Evolutionary conservation across 37 sponge, comb jelly and placozoan genomes (phyloP).

Genomic region (Cladorhizidae sp.): DNA sequence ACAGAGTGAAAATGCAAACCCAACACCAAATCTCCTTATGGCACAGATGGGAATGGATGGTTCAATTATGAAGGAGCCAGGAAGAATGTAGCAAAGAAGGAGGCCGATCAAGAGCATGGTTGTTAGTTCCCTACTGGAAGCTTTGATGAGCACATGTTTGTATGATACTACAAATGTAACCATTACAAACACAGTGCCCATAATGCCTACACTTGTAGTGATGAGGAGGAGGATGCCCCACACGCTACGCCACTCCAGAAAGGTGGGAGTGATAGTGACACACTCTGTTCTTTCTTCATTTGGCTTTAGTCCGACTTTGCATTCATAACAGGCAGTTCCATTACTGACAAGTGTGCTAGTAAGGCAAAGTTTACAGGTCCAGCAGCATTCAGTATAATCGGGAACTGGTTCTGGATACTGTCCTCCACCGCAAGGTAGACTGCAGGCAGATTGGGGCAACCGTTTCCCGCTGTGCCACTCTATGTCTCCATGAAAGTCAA

Average conservation of each 20-base stretch:
- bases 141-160: slow-evolving; percentile 58
- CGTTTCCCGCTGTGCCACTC: slow-evolving; percentile 1
- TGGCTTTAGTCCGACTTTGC: slow-evolving; percentile 38
- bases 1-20: slow-evolving; percentile 49
- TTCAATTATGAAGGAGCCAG: slow-evolving; percentile 42
- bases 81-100: slow-evolving; percentile 38
- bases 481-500: neutral
- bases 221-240: slow-evolving; percentile 43
- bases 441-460: slow-evolving; percentile 19
- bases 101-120: slow-evolving; percentile 53
- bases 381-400: slow-evolving; percentile 56
- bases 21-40: slow-evolving; percentile 36
- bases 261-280: slow-evolving; percentile 17
- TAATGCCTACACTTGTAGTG: slow-evolving; percentile 38
- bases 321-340: slow-evolving; percentile 25
- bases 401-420: slow-evolving; percentile 10
- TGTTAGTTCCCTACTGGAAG: slow-evolving; percentile 78
- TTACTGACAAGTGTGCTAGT: slow-evolving; percentile 23
- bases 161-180: slow-evolving; percentile 39
- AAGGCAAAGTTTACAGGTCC: slow-evolving; percentile 54
- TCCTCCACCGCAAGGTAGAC: slow-evolving; percentile 46
- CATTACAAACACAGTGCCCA: slow-evolving; percentile 11
- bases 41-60: slow-evolving; percentile 54
- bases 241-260: slow-evolving; percentile 13
- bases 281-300: slow-evolving; percentile 48